Percentiles rank a stretch among this genome's conserved stretches.
Evolutionary conservation across 2,797 vertebrate species (phyloP).

Genomic region (Chelon auratus): DNA sequence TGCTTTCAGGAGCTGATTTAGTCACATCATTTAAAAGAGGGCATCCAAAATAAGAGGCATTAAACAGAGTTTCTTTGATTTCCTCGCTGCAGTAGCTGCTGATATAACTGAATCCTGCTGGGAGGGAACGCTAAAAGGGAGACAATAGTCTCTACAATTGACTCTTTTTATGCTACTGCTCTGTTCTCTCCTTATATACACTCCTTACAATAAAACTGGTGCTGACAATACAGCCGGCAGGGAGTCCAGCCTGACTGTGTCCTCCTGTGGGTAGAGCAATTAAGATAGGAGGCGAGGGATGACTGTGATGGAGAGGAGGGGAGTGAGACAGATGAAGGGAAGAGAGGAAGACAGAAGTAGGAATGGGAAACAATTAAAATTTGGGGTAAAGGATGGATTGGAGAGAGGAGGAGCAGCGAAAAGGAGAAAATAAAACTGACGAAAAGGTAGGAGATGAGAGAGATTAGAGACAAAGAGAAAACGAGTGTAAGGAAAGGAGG

Average conservation of each 20-base stretch:
- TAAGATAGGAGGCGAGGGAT: conserved; percentile 51
- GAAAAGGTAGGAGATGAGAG: conserved; percentile 10
- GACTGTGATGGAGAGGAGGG: conserved; percentile 18
- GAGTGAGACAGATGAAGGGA: conserved; percentile 7
- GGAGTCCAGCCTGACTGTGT: conserved; percentile 21
- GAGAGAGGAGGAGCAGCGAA: neutral
- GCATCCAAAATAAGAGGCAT: conserved; percentile 23
- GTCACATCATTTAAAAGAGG: conserved; percentile 25
- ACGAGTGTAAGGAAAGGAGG: conserved; percentile 5
- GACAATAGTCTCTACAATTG: conserved; percentile 38
- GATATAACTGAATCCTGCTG: conserved; percentile 31
- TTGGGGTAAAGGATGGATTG: conserved; percentile 6
- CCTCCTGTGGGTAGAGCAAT: conserved; percentile 53
- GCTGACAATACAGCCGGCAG: conserved; percentile 27
- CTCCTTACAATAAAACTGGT: conserved; percentile 30
- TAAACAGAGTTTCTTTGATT: conserved; percentile 22
- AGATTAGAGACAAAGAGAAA: conserved; percentile 19
- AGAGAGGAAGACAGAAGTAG: neutral
- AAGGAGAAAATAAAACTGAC: neutral
- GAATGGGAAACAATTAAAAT: conserved; percentile 43
- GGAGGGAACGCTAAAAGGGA: conserved; percentile 27
- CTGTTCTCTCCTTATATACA: conserved; percentile 29
- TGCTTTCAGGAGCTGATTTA: conserved; percentile 16
- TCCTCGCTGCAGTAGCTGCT: conserved; percentile 30
- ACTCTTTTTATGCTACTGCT: conserved; percentile 8